Percentiles rank a stretch among this genome's conserved stretches.
These are phyloP conservation scores for Emydocephalus ijimae DNA, from an alignment of 2,113 vertebrate genomes.

Conservation along the genomic window DNA sequence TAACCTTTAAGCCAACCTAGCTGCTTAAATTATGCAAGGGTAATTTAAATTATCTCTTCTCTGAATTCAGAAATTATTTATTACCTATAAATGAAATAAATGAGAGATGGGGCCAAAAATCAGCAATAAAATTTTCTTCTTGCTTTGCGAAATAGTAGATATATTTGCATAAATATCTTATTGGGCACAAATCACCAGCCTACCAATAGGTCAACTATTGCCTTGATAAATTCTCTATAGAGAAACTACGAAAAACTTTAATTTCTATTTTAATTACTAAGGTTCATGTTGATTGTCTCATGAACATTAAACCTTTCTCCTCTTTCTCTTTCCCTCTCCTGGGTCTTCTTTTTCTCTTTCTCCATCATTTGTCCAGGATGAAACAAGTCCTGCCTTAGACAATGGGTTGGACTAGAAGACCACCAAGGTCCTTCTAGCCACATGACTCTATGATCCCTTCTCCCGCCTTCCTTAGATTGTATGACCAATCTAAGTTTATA, in stretches of 20 bases:
- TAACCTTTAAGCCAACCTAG: neutral
- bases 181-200: slow-evolving; percentile 54
- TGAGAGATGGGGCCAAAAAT: slow-evolving; percentile 21
- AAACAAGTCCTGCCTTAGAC: no score
- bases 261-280: slow-evolving; percentile 69
- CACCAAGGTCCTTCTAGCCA: no score
- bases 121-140: slow-evolving; percentile 41
- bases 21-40: neutral
- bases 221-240: slow-evolving; percentile 58
- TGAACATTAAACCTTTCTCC: neutral
- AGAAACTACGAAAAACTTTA: slow-evolving; percentile 59
- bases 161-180: slow-evolving; percentile 60
- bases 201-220: slow-evolving; percentile 31
- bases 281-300: slow-evolving; percentile 34
- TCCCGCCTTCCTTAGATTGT: neutral
- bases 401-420: no score
- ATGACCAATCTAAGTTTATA: slow-evolving; percentile 42
- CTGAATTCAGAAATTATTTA: slow-evolving; percentile 39
- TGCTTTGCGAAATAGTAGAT: slow-evolving; percentile 44
- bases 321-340: neutral
- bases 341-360: slow-evolving; percentile 22
- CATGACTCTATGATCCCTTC: no score
- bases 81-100: slow-evolving; percentile 27
- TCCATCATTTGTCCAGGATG: neutral
- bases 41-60: slow-evolving; percentile 26